Conservation (phyloP, 2,797 vertebrate species). For the Nothura maculosa region DNA sequence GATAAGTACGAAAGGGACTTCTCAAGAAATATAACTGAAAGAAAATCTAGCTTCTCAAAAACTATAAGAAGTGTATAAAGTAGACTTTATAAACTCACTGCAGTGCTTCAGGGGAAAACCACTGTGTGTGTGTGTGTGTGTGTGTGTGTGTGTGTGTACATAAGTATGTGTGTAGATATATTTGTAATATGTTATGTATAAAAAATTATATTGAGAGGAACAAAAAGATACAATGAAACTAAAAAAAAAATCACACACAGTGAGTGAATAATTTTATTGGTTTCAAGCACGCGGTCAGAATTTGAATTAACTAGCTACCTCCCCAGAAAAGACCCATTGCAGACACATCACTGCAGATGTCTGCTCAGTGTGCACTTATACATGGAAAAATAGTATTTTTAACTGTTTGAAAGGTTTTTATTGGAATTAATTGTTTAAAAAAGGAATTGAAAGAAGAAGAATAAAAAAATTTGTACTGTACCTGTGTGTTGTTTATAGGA, state of each 20-base stretch:
- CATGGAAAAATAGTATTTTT: conserved; percentile 31
- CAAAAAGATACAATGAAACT: not conserved
- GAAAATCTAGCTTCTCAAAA: conserved; percentile 10
- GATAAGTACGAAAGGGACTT: not conserved
- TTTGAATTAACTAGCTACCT: conserved; percentile 51
- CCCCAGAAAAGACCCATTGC: conserved; percentile 27
- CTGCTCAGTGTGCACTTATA: conserved; percentile 38
- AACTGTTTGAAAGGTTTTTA: not conserved
- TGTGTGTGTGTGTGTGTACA: too few relatives aligned
- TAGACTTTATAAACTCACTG: not conserved
- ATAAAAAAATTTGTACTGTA: conserved; percentile 16
- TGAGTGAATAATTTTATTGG: not conserved
- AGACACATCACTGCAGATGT: conserved; percentile 42
- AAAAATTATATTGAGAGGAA: not conserved
- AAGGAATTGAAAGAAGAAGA: not conserved
- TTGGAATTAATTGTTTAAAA: too few relatives aligned
- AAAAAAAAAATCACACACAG: not conserved
- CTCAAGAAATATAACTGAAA: not conserved
- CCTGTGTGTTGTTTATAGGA: conserved; percentile 13
- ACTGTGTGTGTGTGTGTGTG: not conserved
- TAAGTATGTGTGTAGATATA: not conserved
- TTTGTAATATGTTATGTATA: not conserved
- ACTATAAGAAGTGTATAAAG: conserved; percentile 11
- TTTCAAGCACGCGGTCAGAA: conserved; percentile 26
- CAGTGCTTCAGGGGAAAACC: not conserved